Evolutionary conservation across 2,888 invertebrate genomes (phyloP), one percentile per base, ranked within the genome.

Genomic region (Thymelicus sylvestris): DNA sequence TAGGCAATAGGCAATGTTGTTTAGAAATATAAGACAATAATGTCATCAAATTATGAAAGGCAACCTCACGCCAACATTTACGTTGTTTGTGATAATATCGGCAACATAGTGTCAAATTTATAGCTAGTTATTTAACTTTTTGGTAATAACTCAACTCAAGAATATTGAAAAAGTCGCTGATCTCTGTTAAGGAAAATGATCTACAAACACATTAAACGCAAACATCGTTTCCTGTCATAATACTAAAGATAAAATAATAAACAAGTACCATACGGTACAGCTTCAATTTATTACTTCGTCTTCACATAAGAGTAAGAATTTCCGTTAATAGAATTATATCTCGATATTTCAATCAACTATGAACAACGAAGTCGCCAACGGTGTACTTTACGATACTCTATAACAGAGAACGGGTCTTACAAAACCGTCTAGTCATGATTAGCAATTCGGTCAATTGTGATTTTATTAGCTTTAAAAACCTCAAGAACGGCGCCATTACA

Each of bases 371-470:
- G 57, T 41, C 63, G 68, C 47, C 55, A 19, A 47, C 63, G 31
- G 15, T 55, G 59, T 47, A 62, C 62, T 24, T 39, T 31, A 41
- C 44, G 31, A 38, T 47, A 8, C 24, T 44, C 48, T 47, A 48
- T 13, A 48, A 24, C 24, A 48, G 15, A 24, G 44, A 63, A 63
- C 62, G 57, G 62, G 62, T 44, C 68, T 41, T 24, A 55, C 50
- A 57, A 69, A 69, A 64, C 24, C 15, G 64, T 64, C 59, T 39
- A 64, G 64, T 69, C 69, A 69, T 69, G 69, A 69, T 57, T 59
- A 59, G 55, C 59, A 69, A 55, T 69, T 64, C 8, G 48, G 4
- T 64, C 63, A 7, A 69, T 64, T 69, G 63, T 64, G 64, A 69
- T 63, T 41, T 48, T 55, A 68, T 63, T 64, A 64, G 48, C 57